A percentile compares a stretch with the other conserved stretches of the same genome.
phyloP scores from a whole-genome alignment of 2,113 vertebrate genomes.

The Sminthopsis crassicaudata region DNA sequence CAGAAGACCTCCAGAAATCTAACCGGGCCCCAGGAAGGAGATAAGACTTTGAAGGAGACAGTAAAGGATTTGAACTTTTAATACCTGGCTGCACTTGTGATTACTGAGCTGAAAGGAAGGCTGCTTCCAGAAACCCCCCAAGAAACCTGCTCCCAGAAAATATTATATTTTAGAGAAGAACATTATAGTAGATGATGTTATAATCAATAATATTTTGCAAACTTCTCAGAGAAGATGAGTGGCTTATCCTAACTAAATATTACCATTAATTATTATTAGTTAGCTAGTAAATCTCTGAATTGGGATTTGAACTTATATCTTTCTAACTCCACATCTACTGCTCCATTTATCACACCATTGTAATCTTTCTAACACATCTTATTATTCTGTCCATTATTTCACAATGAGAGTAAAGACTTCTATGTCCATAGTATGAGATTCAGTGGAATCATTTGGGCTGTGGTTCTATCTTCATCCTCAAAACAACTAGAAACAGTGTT shows the following conservation, averaged over 20 bases:
- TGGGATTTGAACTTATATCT: not conserved
- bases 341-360: not conserved
- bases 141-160: too few relatives aligned
- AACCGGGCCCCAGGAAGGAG: too few relatives aligned
- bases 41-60: too few relatives aligned
- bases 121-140: too few relatives aligned
- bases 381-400: not conserved
- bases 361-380: not conserved
- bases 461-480: not conserved
- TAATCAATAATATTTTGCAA: not conserved
- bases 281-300: not conserved
- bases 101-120: too few relatives aligned
- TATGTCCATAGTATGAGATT: not conserved
- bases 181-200: not conserved
- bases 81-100: too few relatives aligned
- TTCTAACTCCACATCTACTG: not conserved
- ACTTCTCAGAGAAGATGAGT: not conserved
- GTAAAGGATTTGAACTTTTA: too few relatives aligned
- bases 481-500: not conserved
- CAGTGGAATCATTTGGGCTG: not conserved
- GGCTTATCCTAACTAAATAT: not conserved
- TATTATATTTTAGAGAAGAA: too few relatives aligned
- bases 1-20: too few relatives aligned
- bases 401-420: not conserved
- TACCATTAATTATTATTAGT: not conserved